Percentiles rank a stretch among this genome's conserved stretches.
These are phyloP conservation scores for Setipinna tenuifilis DNA, from an alignment of 2,797 vertebrate genomes.

Conservation along the genomic window DNA sequence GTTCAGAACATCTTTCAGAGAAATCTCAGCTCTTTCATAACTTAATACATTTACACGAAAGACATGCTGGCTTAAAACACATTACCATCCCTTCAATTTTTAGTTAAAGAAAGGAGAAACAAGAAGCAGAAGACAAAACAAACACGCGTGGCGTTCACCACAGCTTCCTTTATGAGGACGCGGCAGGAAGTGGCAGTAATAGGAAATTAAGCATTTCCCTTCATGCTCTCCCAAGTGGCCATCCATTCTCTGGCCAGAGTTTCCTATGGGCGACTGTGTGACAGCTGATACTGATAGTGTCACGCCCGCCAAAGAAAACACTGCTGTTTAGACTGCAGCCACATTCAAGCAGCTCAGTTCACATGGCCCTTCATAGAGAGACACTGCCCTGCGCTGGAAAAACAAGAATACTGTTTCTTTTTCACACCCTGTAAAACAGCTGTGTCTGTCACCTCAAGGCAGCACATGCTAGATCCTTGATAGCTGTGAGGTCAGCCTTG, in stretches of 20 bases:
- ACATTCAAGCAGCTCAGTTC: conserved; percentile 40
- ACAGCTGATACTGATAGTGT: conserved; percentile 55
- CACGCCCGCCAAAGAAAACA: conserved; percentile 63
- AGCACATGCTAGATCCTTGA: neutral
- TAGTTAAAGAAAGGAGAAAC: neutral
- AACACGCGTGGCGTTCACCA: conserved; percentile 53
- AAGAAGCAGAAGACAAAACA: conserved; percentile 50
- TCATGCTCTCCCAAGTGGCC: conserved; percentile 62
- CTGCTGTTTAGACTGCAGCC: conserved; percentile 40
- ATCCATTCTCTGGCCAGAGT: conserved; percentile 58
- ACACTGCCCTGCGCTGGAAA: neutral
- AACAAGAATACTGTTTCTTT: neutral
- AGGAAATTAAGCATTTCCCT: conserved; percentile 78
- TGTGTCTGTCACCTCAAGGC: neutral
- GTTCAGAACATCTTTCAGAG: conserved; percentile 40
- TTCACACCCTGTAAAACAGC: neutral
- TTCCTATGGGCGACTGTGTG: conserved; percentile 60
- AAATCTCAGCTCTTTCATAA: neutral
- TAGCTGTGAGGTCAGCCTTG: neutral
- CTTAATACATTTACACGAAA: conserved; percentile 32
- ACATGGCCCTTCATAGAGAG: conserved; percentile 3
- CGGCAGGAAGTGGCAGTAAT: conserved; percentile 70
- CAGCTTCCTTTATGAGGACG: conserved; percentile 64
- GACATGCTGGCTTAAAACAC: conserved; percentile 37
- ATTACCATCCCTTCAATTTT: neutral